Evolutionary conservation across 2,113 vertebrate species (phyloP).

Genomic region (Sphyrna mokarran): DNA sequence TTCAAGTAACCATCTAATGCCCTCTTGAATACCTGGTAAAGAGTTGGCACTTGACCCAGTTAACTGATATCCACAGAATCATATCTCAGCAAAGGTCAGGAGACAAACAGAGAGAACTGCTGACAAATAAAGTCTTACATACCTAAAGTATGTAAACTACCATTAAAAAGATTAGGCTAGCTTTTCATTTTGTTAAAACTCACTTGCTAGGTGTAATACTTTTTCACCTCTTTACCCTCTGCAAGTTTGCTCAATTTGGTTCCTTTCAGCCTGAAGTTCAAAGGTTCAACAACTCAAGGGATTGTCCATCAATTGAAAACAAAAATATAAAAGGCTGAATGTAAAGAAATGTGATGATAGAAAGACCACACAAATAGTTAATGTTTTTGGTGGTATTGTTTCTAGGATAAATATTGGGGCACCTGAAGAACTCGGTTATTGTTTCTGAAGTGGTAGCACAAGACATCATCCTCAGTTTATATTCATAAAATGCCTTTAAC

Average conservation of each 20-base stretch:
- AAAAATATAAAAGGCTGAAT: neutral
- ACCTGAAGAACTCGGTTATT: neutral
- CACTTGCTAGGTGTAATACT: neutral
- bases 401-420: neutral
- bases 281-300: neutral
- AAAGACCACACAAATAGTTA: neutral
- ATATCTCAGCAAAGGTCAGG: neutral
- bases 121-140: conserved; percentile 4
- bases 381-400: neutral
- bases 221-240: neutral
- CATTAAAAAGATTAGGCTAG: neutral
- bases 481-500: too few species aligned
- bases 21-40: too few species aligned
- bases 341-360: neutral
- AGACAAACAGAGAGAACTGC: neutral
- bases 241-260: neutral
- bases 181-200: neutral
- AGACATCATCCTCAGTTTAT: neutral
- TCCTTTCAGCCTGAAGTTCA: neutral
- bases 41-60: neutral
- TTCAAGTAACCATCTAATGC: too few species aligned
- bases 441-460: neutral
- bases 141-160: neutral
- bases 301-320: neutral
- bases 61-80: neutral